Evolutionary conservation across 2,113 vertebrate genomes (phyloP).

Genomic region (Gobio gobio): DNA sequence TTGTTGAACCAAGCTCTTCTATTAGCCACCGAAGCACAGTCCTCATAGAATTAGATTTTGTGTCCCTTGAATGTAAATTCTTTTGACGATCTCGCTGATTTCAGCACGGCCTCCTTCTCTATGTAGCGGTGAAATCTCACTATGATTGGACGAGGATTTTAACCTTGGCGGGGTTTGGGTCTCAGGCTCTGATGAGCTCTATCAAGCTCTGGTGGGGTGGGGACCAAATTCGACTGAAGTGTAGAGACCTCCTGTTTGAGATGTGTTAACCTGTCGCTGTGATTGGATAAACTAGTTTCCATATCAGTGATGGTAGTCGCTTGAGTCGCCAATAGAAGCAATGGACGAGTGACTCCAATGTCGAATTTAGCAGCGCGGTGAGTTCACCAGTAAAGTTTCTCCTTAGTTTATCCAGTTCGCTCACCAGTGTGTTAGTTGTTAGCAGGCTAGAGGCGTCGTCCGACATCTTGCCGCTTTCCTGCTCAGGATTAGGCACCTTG

Average conservation of each 20-base stretch:
- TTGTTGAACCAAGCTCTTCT: too few species aligned
- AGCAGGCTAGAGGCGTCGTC: neutral
- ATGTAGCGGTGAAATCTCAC: too few species aligned
- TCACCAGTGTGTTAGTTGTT: neutral
- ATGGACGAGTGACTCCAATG: neutral
- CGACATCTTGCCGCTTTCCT: neutral
- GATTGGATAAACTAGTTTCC: neutral
- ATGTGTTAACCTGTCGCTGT: neutral
- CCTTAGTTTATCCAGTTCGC: neutral
- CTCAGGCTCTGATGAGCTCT: neutral
- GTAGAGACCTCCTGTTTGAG: too few species aligned
- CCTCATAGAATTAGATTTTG: too few species aligned
- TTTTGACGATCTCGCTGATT: neutral
- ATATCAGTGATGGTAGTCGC: neutral
- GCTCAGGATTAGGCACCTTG: too few species aligned
- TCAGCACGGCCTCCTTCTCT: neutral
- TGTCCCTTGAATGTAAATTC: too few species aligned
- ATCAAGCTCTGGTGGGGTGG: neutral
- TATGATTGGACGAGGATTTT: too few species aligned
- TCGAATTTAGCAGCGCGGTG: conserved; percentile 32
- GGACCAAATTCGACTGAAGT: neutral
- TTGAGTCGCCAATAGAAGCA: neutral
- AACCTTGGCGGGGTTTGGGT: neutral
- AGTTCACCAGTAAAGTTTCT: neutral
- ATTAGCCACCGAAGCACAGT: too few species aligned